These are phyloP conservation scores for Vimba vimba DNA, from an alignment of 2,113 vertebrate species.

Conservation along the genomic window DNA sequence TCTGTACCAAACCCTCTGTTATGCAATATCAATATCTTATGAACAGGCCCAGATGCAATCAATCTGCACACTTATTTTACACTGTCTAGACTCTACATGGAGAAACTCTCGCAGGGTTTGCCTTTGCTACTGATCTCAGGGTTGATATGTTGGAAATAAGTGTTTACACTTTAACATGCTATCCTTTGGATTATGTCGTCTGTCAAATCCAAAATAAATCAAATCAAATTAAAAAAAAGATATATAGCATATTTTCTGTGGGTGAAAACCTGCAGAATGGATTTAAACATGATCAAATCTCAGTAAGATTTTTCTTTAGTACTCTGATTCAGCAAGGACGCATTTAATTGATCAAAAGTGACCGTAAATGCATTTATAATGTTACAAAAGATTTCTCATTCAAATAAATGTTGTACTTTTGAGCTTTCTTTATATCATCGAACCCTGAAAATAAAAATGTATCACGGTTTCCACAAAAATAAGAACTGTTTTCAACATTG, in stretches of 20 bases:
- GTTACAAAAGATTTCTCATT: background rate
- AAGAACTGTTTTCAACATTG: background rate
- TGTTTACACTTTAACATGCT: too few relatives aligned
- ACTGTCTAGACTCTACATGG: background rate
- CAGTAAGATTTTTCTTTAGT: too few relatives aligned
- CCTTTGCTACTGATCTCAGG: background rate
- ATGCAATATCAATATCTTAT: background rate
- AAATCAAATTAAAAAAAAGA: too few relatives aligned
- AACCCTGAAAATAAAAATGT: background rate
- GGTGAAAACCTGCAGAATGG: background rate
- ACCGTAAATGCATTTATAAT: background rate
- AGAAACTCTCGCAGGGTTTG: background rate
- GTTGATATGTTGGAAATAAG: background rate
- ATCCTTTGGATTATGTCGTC: too few relatives aligned
- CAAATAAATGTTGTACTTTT: background rate
- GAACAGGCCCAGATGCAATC: conserved; percentile 2
- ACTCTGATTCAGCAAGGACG: background rate
- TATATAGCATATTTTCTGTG: background rate
- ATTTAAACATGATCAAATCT: background rate
- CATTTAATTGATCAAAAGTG: background rate
- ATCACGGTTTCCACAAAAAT: background rate
- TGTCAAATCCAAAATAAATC: too few relatives aligned
- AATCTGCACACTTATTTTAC: background rate
- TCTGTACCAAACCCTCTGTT: background rate
- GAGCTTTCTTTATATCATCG: background rate